Evolutionary conservation across 1,140 invertebrate genomes (phyloP), one percentile per base, ranked within the genome.

Genomic region (Chrysomallon squamiferum): DNA sequence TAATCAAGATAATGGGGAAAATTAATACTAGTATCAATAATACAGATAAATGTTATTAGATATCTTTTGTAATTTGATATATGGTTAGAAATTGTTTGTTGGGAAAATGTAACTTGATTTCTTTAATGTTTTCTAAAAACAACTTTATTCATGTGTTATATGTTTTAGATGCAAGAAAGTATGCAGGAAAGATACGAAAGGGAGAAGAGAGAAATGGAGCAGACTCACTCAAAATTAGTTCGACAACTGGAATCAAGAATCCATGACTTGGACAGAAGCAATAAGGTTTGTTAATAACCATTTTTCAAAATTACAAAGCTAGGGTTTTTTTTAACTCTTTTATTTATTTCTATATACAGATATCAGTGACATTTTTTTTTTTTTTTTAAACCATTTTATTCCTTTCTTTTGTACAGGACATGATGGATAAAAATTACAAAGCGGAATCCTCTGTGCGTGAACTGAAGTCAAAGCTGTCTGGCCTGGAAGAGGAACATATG

Each of bases 121-220:
- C n/a, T n/a, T n/a, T n/a, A n/a, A n/a, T n/a, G n/a, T n/a, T n/a
- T n/a, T n/a, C n/a, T n/a, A n/a, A n/a, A n/a, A n/a, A n/a, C n/a
- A n/a, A n/a, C n/a, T n/a, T n/a, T n/a, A 45, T 1, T 25, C 15
- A 22, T 45, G n/a, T 32, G 15, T 62, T 69, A 9, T 59, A 38
- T 49, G 58, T 59, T 65, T n/a, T 61, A 86, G 85, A 66, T 76
- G 50, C 80, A 84, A 60, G 71, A 60, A 54, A 74, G 63, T 56
- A 68, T 68, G 58, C 83, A 85, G 69, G 65, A 75, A 35, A 75
- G 74, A 64, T 73, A 69, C 52, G 83, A 86, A 30, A 71, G 67
- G 38, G 83, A 86, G 45, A 76, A 71, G n/a, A 70, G 75, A 65
- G 84, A 86, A 45, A 58, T 82, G 59, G 84, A 86, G 65, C 80